Base-by-base conservation (phyloP, 2,888 invertebrate genomes). In the Carpatolechia fugitivella region DNA sequence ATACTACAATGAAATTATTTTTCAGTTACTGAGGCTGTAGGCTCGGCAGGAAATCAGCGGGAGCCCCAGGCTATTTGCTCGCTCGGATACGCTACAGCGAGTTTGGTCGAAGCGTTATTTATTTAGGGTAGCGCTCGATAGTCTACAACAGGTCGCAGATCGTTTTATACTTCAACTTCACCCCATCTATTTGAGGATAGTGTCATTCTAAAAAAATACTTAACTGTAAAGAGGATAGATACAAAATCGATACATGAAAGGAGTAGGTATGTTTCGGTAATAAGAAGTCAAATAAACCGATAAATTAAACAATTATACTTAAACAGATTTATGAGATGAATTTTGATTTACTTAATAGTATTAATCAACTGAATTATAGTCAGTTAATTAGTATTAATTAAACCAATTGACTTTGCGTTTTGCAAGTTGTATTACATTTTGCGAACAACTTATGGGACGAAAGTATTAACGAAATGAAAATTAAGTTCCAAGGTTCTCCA, bases 21-120 rank as follows among this genome's bases (percentile, higher is more conserved):
- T 58, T 58, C 49, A 41, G 56, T 56, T 56, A 52, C 47, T 44
- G 31, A 48, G 46, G 54, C 30, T 35, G 50, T 38, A 48, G 49
- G 50, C 30, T 38, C 56, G 60, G 60, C 61, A 62, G 59, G 58
- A 66, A 66, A 64, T 63, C 58, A 60, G 53, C 56, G 55, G 53
- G 54, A 49, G 49, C 58, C 59, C 51, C 29, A 36, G 61, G 62
- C 55, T 66, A 63, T 63, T 64, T 54, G 59, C 61, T 57, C 62
- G 59, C 66, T 70, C 65, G 63, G 65, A 55, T 66, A 63, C 62
- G 61, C 58, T 59, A 56, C 63, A 57, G 56, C 30, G 56, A 55
- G 56, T 61, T 65, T 62, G 56, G 53, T 61, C 62, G 63, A 59
- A 65, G 64, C 63, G 58, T 68, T 75, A 71, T 74, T 77, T 77